These are phyloP conservation scores for Eutrigla gurnardus DNA, from an alignment of 2,797 vertebrate genomes.

Conservation along the genomic window DNA sequence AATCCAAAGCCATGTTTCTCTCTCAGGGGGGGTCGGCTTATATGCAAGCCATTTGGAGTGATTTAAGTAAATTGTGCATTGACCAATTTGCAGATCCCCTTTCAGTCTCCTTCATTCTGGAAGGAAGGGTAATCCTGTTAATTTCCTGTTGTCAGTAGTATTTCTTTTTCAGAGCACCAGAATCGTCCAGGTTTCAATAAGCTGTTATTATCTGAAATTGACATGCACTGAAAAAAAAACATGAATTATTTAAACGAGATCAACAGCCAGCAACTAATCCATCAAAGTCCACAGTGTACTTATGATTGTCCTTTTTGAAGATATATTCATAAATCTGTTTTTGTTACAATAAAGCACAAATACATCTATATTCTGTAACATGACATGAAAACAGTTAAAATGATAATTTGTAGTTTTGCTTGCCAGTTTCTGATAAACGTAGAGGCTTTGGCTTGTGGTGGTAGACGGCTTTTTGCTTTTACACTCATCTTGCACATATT, in stretches of 20 bases:
- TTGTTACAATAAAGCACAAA: background rate
- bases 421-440: slow-evolving; percentile 6
- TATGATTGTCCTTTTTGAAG: slow-evolving; percentile 37
- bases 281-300: slow-evolving; percentile 56
- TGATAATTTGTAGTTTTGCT: background rate
- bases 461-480: slow-evolving; percentile 7
- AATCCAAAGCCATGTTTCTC: slow-evolving; percentile 9
- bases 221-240: slow-evolving; percentile 12
- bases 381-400: background rate
- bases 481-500: slow-evolving; percentile 18
- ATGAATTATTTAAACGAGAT: slow-evolving; percentile 30
- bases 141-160: background rate
- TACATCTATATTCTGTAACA: background rate
- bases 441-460: background rate
- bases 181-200: background rate
- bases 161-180: background rate
- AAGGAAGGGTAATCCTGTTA: background rate
- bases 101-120: background rate
- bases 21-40: background rate
- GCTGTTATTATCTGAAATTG: slow-evolving; percentile 27
- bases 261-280: slow-evolving; percentile 42
- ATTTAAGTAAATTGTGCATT: slow-evolving; percentile 26
- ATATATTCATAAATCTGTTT: slow-evolving; percentile 7
- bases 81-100: slow-evolving; percentile 15
- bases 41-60: slow-evolving; percentile 7